Evolutionary conservation across 2,797 vertebrate genomes (phyloP).

Genomic region (Pteronotus mesoamericanus): DNA sequence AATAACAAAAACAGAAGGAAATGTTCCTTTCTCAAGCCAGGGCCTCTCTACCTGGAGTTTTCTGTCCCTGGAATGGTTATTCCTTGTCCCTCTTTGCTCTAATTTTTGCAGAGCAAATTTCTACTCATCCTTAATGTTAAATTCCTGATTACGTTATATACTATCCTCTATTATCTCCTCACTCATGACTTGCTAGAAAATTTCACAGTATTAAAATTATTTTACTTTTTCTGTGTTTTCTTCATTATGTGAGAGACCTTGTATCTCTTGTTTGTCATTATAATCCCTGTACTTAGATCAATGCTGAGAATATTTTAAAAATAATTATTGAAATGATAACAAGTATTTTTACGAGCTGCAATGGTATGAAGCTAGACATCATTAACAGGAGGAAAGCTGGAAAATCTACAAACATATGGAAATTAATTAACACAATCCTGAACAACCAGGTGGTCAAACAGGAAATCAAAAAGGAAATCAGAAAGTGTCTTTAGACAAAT

Average conservation of each 20-base stretch:
- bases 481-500: neutral
- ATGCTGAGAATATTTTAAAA: neutral
- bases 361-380: neutral
- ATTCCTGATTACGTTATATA: neutral
- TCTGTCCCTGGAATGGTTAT: neutral
- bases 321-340: neutral
- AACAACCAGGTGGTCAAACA: neutral
- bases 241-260: neutral
- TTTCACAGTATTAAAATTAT: neutral
- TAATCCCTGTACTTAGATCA: neutral
- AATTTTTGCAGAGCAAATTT: neutral
- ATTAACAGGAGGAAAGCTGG: neutral
- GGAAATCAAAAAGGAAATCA: neutral
- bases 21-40: neutral
- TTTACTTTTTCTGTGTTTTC: neutral
- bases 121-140: neutral
- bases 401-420: neutral
- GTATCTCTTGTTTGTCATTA: neutral
- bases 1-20: neutral
- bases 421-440: neutral
- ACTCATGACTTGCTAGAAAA: neutral
- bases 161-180: neutral
- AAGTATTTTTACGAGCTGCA: neutral
- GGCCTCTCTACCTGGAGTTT: neutral
- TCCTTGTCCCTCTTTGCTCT: neutral